These are phyloP conservation scores for Hanleya hanleyi DNA, from an alignment of 2,888 invertebrate species.

Conservation along the genomic window DNA sequence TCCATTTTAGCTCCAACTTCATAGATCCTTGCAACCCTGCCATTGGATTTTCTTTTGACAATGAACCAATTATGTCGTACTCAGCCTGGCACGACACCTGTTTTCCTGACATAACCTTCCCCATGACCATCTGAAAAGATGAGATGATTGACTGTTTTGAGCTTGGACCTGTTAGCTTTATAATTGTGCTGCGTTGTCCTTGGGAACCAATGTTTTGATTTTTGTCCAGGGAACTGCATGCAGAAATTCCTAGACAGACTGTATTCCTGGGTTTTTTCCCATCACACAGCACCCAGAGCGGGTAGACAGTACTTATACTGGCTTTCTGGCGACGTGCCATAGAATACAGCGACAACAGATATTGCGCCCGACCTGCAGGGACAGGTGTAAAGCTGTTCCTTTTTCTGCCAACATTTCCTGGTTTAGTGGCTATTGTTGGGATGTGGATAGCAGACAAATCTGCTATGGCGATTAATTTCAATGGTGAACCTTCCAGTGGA, in stretches of 20 bases:
- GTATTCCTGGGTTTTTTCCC: slow-evolving; percentile 41
- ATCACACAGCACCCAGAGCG: slow-evolving; percentile 47
- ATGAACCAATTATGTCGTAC: slow-evolving; percentile 20
- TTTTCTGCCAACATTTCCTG: neutral
- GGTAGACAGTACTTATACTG: neutral
- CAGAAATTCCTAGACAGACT: slow-evolving; percentile 31
- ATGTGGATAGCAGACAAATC: slow-evolving; percentile 44
- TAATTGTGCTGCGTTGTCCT: slow-evolving; percentile 16
- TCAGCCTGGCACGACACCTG: slow-evolving; percentile 16
- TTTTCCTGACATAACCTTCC: neutral
- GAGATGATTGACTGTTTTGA: neutral
- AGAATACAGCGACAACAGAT: slow-evolving; percentile 10
- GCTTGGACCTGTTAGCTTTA: neutral
- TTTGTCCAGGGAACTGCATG: slow-evolving; percentile 29
- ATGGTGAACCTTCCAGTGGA: slow-evolving; percentile 44
- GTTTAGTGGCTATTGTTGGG: neutral
- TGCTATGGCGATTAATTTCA: slow-evolving; percentile 49
- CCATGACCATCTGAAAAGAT: neutral
- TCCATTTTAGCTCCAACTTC: slow-evolving; percentile 51
- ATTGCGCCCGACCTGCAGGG: neutral
- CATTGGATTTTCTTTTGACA: slow-evolving; percentile 8
- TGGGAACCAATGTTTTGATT: slow-evolving; percentile 36
- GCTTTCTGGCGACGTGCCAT: neutral
- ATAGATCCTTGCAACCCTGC: slow-evolving; percentile 41
- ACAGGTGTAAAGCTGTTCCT: neutral